phyloP scores from a whole-genome alignment of 2,113 vertebrate species.

The Microcebus murinus region DNA sequence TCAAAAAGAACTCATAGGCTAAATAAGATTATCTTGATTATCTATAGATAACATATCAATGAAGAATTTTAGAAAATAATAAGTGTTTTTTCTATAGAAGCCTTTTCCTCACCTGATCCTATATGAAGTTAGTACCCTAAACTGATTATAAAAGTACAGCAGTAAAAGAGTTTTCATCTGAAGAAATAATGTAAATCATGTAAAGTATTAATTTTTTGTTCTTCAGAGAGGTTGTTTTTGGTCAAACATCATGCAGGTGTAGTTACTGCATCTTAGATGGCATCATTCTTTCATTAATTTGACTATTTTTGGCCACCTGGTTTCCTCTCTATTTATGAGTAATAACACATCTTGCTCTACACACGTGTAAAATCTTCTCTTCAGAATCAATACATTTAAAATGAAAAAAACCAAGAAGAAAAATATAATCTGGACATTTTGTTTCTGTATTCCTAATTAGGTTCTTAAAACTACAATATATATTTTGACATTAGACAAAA shows the following conservation, averaged over 20 bases:
- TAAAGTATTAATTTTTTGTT: background rate
- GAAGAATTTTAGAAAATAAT: background rate
- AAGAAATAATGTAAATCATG: background rate
- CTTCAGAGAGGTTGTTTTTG: constrained; percentile 4
- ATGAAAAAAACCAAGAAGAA: background rate
- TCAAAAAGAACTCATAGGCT: background rate
- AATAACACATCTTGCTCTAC: background rate
- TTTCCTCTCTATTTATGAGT: background rate
- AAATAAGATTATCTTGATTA: background rate
- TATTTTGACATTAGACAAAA: background rate
- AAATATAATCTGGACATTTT: background rate
- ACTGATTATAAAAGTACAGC: background rate
- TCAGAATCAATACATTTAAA: constrained; percentile 10
- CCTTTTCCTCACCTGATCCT: background rate
- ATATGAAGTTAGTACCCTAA: background rate
- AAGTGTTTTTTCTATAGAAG: background rate
- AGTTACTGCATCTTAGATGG: background rate
- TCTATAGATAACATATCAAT: background rate
- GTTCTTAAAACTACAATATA: background rate
- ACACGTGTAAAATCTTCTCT: background rate
- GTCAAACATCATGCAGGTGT: background rate
- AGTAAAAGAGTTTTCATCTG: background rate
- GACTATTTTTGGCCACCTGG: background rate
- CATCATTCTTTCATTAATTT: background rate
- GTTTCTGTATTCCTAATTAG: background rate